These are phyloP conservation scores for Takifugu bimaculatus DNA, from an alignment of 2,113 vertebrate species.

Conservation along the genomic window DNA sequence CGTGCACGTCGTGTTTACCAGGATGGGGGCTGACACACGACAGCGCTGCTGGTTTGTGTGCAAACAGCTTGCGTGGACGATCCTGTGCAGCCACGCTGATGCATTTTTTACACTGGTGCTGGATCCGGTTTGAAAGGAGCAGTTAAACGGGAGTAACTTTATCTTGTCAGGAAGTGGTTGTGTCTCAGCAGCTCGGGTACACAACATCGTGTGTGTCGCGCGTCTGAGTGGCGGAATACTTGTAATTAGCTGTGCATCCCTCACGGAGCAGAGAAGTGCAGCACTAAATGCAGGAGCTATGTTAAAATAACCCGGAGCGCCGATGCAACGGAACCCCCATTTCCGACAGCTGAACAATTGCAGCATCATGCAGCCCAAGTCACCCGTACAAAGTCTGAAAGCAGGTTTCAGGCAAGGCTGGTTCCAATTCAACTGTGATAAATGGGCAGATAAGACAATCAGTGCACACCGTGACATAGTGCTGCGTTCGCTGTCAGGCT, in stretches of 20 bases:
- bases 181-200: slow-evolving; percentile 3
- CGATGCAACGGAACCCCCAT: slow-evolving; percentile 68
- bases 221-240: slow-evolving; percentile 25
- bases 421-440: slow-evolving; percentile 99
- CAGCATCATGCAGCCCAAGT: slow-evolving; percentile 86
- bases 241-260: slow-evolving; percentile 34
- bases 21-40: slow-evolving; percentile 82
- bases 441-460: slow-evolving; percentile 99
- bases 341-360: slow-evolving; percentile 73
- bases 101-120: slow-evolving; percentile 45
- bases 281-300: slow-evolving; percentile 25
- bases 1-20: slow-evolving; percentile 87
- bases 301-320: slow-evolving; percentile 56
- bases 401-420: slow-evolving; percentile 97
- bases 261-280: slow-evolving; percentile 34
- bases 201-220: slow-evolving; percentile 4
- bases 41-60: slow-evolving; percentile 67
- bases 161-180: slow-evolving; percentile 22
- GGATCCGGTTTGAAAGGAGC: slow-evolving; percentile 34
- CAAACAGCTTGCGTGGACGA: slow-evolving; percentile 61
- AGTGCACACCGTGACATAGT: slow-evolving; percentile 87
- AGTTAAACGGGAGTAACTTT: slow-evolving; percentile 16
- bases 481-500: slow-evolving; percentile 61
- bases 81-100: slow-evolving; percentile 35
- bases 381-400: slow-evolving; percentile 76